These are phyloP conservation scores for Nomada lathburiana DNA, from an alignment of 2,888 invertebrate genomes.

Conservation along the genomic window DNA sequence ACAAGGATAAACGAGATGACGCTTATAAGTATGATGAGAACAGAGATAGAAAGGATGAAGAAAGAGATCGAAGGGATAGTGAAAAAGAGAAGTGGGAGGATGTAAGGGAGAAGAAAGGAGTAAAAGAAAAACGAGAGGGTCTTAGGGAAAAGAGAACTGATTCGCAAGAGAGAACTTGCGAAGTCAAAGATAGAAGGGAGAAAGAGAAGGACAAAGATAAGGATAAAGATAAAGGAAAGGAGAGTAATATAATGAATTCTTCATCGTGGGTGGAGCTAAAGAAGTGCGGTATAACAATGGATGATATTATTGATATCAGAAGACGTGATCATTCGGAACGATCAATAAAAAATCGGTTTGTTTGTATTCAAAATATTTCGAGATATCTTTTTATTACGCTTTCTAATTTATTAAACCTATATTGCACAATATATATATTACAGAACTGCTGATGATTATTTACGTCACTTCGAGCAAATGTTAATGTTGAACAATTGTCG, in stretches of 20 bases:
- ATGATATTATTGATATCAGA: slow-evolving; percentile 72
- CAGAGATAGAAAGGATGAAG: slow-evolving; percentile 59
- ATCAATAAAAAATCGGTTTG: slow-evolving; percentile 73
- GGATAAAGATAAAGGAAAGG: slow-evolving; percentile 72
- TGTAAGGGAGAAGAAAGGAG: slow-evolving; percentile 55
- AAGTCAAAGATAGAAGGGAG: slow-evolving; percentile 65
- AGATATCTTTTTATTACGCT: background rate
- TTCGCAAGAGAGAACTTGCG: slow-evolving; percentile 59
- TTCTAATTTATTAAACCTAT: slow-evolving; percentile 9
- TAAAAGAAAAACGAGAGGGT: slow-evolving; percentile 58
- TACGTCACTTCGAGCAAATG: slow-evolving; percentile 79
- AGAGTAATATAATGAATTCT: slow-evolving; percentile 72
- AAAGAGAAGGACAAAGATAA: slow-evolving; percentile 73
- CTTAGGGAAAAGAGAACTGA: slow-evolving; percentile 64
- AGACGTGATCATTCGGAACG: slow-evolving; percentile 69
- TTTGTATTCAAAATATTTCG: background rate
- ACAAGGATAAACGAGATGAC: slow-evolving; percentile 54
- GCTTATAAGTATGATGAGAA: slow-evolving; percentile 60
- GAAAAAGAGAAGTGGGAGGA: slow-evolving; percentile 59
- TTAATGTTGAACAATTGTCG: slow-evolving; percentile 78
- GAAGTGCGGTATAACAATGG: slow-evolving; percentile 70
- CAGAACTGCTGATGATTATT: slow-evolving; percentile 80
- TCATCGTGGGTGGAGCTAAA: slow-evolving; percentile 77
- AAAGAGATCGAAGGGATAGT: slow-evolving; percentile 64
- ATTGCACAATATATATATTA: slow-evolving; percentile 22